Conservation (phyloP, 30 jellyfish, hydroid and myxozoan genomes). For the Aurelia sp. region DNA sequence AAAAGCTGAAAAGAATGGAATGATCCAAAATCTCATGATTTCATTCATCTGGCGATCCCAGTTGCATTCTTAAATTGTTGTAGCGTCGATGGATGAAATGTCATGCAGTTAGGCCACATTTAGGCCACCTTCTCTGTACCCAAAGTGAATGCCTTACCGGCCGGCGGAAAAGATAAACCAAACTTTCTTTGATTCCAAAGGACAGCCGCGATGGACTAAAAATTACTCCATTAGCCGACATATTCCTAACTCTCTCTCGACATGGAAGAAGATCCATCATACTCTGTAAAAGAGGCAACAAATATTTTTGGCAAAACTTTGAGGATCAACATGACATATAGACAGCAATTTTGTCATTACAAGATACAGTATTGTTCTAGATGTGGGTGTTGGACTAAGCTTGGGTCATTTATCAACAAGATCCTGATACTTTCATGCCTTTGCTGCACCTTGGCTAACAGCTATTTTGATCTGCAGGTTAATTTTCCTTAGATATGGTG, state of each 20-base stretch:
- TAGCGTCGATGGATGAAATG: too few species aligned
- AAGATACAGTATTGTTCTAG: background rate
- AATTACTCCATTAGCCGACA: too few species aligned
- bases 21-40: too few species aligned
- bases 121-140: background rate
- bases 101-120: background rate
- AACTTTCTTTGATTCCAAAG: too few species aligned
- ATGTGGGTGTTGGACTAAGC: background rate
- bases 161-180: too few species aligned
- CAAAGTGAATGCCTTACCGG: too few species aligned
- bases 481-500: background rate
- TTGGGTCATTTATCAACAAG: constrained; percentile 8
- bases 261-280: constrained; percentile 38
- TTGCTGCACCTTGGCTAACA: background rate
- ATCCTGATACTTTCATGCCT: background rate
- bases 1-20: too few species aligned
- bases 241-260: too few species aligned
- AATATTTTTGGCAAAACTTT: constrained; percentile 18
- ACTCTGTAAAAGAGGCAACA: background rate
- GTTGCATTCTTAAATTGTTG: too few species aligned
- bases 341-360: constrained; percentile 11
- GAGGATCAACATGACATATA: constrained; percentile 5
- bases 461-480: constrained; percentile 12
- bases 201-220: background rate
- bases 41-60: too few species aligned